Percentiles rank a stretch among this genome's conserved stretches.
Conservation (phyloP, 2,797 vertebrate genomes). For the Lepilemur septentrionalis region DNA sequence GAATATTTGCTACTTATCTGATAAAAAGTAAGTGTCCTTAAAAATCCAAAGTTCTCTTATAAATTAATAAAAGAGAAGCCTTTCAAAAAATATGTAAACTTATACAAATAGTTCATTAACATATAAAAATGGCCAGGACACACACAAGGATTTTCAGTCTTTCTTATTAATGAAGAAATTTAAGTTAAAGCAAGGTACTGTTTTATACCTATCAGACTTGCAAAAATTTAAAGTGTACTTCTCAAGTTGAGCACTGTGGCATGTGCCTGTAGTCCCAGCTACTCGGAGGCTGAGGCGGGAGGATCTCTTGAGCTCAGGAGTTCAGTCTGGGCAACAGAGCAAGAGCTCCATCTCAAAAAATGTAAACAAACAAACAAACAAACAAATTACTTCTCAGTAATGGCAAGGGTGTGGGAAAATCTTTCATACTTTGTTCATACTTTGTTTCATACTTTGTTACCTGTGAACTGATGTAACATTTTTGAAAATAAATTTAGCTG, state of each 20-base stretch:
- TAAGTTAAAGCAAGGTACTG: neutral
- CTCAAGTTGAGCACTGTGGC: neutral
- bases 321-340: no score
- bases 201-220: neutral
- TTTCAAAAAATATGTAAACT: neutral
- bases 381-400: neutral
- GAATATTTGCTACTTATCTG: neutral
- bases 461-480: neutral
- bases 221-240: neutral
- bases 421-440: neutral
- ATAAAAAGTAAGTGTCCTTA: neutral
- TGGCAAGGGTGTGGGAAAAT: neutral
- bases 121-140: neutral
- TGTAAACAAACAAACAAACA: no score
- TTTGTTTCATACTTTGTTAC: neutral
- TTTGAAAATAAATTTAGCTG: neutral
- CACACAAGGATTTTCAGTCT: neutral
- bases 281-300: no score
- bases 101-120: neutral
- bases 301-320: no score
- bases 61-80: neutral
- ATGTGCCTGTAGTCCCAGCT: no score
- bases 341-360: no score
- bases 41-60: neutral
- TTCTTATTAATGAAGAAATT: conserved; percentile 20